A percentile compares a stretch with the other conserved stretches of the same genome.
Conservation (phyloP, 2,113 vertebrate genomes). For the Salvelinus fontinalis region DNA sequence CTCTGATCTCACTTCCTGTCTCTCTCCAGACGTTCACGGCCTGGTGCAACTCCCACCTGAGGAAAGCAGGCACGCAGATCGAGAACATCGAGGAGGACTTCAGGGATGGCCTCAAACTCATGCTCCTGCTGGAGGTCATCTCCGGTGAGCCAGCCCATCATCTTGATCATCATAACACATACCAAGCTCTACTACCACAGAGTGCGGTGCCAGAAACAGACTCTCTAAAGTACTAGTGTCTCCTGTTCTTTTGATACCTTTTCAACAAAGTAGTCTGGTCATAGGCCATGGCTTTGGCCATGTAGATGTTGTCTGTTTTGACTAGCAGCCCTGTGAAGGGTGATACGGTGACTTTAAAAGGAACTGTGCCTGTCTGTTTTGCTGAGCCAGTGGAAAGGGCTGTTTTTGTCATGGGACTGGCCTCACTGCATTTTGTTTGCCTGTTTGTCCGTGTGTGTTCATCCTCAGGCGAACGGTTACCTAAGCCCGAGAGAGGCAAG, state of each 20-base stretch:
- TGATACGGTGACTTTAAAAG: conserved; percentile 13
- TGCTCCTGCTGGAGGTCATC: conserved; percentile 94
- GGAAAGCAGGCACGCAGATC: conserved; percentile 92
- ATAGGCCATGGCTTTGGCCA: background rate
- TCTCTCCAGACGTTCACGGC: conserved; percentile 88
- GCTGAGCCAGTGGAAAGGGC: conserved; percentile 51
- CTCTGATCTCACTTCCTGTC: conserved; percentile 41
- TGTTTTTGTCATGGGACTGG: conserved; percentile 3
- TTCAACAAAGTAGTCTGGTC: background rate
- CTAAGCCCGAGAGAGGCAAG: conserved; percentile 93
- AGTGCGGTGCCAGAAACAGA: no score
- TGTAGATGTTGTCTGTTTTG: background rate
- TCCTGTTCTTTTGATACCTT: background rate
- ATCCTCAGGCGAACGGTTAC: conserved; percentile 84
- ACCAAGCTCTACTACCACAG: no score
- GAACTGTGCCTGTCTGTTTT: conserved; percentile 21
- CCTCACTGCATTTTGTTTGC: conserved; percentile 15
- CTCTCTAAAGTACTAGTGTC: background rate
- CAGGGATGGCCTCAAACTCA: conserved; percentile 92
- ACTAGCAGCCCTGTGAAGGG: background rate
- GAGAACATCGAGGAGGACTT: conserved; percentile 96
- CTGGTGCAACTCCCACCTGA: conserved; percentile 95
- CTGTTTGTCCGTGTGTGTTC: background rate
- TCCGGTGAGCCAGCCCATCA: conserved; percentile 73
- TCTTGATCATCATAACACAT: background rate